Evolutionary conservation across 2,113 vertebrate species (phyloP).

Genomic region (Cyanoramphus novaezelandiae): DNA sequence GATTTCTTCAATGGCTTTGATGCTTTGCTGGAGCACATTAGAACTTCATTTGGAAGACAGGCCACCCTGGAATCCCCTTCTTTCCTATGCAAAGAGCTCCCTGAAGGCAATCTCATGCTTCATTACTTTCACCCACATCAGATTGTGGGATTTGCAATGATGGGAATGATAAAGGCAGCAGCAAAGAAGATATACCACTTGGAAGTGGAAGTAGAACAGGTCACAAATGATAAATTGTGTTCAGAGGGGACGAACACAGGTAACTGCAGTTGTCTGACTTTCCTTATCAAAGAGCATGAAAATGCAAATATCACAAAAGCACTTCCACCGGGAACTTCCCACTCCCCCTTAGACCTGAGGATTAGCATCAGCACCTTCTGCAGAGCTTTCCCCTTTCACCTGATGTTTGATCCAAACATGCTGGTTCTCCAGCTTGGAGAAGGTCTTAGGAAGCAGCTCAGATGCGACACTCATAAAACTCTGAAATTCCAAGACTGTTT

Average conservation of each 20-base stretch:
- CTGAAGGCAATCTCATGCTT: constrained; percentile 83
- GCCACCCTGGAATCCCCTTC: constrained; percentile 92
- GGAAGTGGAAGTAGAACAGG: constrained; percentile 90
- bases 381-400: constrained; percentile 94
- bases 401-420: constrained; percentile 93
- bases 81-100: constrained; percentile 95
- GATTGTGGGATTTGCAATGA: constrained; percentile 91
- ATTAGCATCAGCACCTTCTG: constrained; percentile 96
- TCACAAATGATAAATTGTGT: constrained; percentile 77
- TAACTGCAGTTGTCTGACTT: constrained; percentile 85
- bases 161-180: constrained; percentile 91
- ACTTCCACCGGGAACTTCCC: constrained; percentile 80
- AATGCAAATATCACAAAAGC: constrained; percentile 74
- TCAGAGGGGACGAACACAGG: constrained; percentile 79
- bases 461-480: constrained; percentile 85
- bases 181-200: constrained; percentile 89
- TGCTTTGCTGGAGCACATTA: constrained; percentile 94
- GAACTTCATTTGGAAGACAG: constrained; percentile 92
- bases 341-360: constrained; percentile 86
- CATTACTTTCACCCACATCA: constrained; percentile 94
- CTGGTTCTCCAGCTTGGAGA: constrained; percentile 92
- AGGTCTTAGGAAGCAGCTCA: constrained; percentile 89
- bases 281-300: constrained; percentile 84
- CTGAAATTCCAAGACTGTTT: constrained; percentile 93
- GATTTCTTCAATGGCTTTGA: constrained; percentile 99